These are phyloP conservation scores for Sphinx pinastri DNA, from an alignment of 2,888 invertebrate genomes.

Conservation along the genomic window DNA sequence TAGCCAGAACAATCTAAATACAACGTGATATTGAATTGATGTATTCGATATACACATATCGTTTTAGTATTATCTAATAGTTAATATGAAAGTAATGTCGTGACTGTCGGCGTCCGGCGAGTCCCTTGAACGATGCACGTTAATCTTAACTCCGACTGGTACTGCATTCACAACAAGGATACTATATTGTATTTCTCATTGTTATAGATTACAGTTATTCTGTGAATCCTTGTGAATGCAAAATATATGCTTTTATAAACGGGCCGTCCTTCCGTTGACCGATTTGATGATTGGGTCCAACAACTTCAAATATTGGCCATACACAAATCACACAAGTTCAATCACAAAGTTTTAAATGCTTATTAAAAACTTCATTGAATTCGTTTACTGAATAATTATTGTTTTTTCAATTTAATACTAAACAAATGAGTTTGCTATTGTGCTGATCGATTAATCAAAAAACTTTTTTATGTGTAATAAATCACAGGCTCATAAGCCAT, in stretches of 20 bases:
- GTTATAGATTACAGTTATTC: neutral
- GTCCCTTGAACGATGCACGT: conserved; percentile 2
- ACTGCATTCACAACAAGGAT: neutral
- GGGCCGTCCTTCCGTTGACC: no score
- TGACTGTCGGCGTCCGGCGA: conserved; percentile 12
- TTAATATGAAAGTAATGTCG: conserved; percentile 11
- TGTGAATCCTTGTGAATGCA: neutral
- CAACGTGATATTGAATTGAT: neutral
- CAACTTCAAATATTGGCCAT: neutral
- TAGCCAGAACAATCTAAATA: no score
- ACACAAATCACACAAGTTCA: neutral
- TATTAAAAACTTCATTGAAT: no score
- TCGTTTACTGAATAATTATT: no score
- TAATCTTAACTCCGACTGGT: neutral
- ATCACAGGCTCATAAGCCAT: neutral
- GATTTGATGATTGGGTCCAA: no score
- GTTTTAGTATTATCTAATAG: neutral
- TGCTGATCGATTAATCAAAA: neutral
- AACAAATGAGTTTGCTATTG: neutral
- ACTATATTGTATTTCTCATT: neutral
- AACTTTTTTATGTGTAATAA: neutral
- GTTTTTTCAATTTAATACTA: no score
- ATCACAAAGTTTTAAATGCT: no score
- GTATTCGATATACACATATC: neutral
- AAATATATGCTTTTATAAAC: neutral